Conservation (phyloP, 2,797 vertebrate genomes). For the Margarornis squamiger region DNA sequence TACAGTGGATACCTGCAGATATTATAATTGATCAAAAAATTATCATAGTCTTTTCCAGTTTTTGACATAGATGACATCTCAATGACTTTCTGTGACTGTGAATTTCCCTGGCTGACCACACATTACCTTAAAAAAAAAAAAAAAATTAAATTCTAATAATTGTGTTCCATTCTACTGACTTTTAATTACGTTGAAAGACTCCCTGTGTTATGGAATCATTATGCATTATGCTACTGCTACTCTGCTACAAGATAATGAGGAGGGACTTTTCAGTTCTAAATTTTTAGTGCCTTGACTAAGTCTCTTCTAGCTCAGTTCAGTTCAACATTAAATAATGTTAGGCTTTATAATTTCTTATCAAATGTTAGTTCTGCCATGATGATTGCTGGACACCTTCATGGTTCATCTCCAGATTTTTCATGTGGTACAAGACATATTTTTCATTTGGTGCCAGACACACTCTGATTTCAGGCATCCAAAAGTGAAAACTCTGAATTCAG, state of each 20-base stretch:
- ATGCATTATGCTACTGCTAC: background rate
- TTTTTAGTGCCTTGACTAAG: slow-evolving; percentile 19
- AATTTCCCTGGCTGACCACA: background rate
- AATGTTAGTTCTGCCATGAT: background rate
- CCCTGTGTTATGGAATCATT: background rate
- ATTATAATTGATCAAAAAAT: background rate
- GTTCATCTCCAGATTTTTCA: slow-evolving; percentile 1
- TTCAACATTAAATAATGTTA: slow-evolving; percentile 20
- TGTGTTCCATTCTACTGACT: slow-evolving; percentile 36
- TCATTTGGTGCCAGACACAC: background rate
- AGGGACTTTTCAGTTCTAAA: slow-evolving; percentile 4
- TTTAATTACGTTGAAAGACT: slow-evolving; percentile 46
- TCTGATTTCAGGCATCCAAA: background rate
- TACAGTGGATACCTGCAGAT: background rate
- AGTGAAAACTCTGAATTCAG: background rate
- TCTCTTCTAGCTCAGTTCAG: background rate
- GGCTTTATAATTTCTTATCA: slow-evolving; percentile 24
- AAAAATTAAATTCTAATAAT: slow-evolving; percentile 12
- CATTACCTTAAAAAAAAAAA: slow-evolving; percentile 4
- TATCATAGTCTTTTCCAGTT: background rate
- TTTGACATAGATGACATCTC: background rate
- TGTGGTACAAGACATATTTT: background rate
- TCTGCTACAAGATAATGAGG: slow-evolving; percentile 2
- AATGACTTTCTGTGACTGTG: background rate
- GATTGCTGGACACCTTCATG: background rate